Conservation (phyloP, 1,140 invertebrate species). For the Bradysia coprophila region DNA sequence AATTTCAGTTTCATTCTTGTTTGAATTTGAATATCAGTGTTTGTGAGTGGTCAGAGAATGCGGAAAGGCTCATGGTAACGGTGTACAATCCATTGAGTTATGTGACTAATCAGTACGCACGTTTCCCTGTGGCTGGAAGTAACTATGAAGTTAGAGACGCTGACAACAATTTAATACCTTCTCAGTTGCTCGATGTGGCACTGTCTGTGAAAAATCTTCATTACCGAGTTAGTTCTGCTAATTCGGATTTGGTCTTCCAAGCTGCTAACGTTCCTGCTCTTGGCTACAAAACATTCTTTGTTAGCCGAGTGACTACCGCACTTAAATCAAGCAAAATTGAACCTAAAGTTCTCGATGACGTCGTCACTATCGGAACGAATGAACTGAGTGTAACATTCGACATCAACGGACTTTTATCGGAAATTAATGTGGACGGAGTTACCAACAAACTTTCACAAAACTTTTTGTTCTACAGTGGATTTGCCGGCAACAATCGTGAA, state of each 20-base stretch:
- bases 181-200: neutral
- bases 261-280: constrained; percentile 40
- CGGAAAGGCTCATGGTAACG: constrained; percentile 41
- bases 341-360: constrained; percentile 15
- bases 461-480: constrained; percentile 57
- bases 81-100: constrained; percentile 68
- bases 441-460: constrained; percentile 39
- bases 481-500: constrained; percentile 35
- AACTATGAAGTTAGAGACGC: constrained; percentile 5
- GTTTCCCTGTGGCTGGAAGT: constrained; percentile 43
- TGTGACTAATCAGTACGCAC: constrained; percentile 37
- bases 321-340: neutral
- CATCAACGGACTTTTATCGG: constrained; percentile 20
- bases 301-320: constrained; percentile 17
- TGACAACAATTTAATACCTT: neutral
- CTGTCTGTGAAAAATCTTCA: constrained; percentile 28
- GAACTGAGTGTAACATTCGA: no score
- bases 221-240: constrained; percentile 36
- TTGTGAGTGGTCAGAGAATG: constrained; percentile 38
- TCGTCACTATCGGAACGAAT: no score
- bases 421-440: constrained; percentile 5
- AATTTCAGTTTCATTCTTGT: constrained; percentile 32
- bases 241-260: constrained; percentile 44
- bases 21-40: constrained; percentile 41
- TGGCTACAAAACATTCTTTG: constrained; percentile 40